Evolutionary conservation across 2,888 invertebrate species (phyloP), one percentile per base, ranked within the genome.

Genomic region (Blastobasis adustella): DNA sequence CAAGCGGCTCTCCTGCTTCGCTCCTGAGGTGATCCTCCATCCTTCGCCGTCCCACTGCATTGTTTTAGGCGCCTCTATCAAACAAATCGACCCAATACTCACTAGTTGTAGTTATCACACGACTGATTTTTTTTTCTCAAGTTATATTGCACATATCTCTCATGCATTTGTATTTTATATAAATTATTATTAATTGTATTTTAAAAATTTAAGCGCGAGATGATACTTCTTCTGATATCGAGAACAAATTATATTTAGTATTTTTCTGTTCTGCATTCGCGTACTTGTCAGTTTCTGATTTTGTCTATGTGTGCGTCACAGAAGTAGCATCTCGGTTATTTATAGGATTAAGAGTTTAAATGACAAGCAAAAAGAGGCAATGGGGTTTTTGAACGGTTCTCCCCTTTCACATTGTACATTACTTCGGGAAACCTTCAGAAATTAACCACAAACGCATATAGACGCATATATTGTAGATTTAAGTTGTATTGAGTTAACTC

Each of bases 281-380:
- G 45, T 44, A 7, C 9, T 8, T 23, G 3, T 23, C 23, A 23
- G 23, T 23, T 23, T 23, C 23, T 23, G 9, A 41, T 41, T 41
- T 8, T 41, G 41, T 3, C 41, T 8, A 41, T 54, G 53, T 64
- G 63, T 61, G 50, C 64, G 56, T 69, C 66, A 68, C 67, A 65
- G 58, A 68, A 66, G 64, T 69, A 55, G 61, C 68, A 67, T 73
- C 61, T 45, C 45, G 42, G 45, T 47, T 43, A 56, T 51, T n/a
- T 55, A 55, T 54, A 67, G 76, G 67, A 54, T 55, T 69, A 78
- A 78, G 73, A 61, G 69, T 64, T 58, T 53, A 65, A 73, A 76
- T 67, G 86, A 87, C 85, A 86, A 88, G 87, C 87, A 78, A 76
- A 76, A 73, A 72, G 87, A 87, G 87, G 88, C 87, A 86, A 76